Conservation (phyloP, 2,797 vertebrate species). For the Rhinatrema bivittatum region DNA sequence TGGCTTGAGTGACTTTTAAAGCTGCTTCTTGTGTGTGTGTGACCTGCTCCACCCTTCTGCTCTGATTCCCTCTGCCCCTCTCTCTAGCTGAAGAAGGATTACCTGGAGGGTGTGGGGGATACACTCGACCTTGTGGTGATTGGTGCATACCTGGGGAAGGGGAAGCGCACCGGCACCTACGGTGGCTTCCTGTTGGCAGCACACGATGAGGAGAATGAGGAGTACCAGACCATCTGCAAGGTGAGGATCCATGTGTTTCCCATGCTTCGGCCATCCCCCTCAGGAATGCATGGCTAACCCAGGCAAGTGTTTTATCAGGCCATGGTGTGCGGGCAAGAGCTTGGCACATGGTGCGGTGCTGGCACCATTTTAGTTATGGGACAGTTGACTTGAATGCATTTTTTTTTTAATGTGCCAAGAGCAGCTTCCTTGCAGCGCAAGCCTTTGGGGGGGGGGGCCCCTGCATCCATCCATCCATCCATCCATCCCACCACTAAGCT, state of each 20-base stretch:
- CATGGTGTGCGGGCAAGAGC: no score
- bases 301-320: no score
- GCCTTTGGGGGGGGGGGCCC: no score
- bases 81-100: constrained; percentile 82
- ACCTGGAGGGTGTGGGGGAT: constrained; percentile 80
- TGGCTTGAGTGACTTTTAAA: background rate
- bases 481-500: no score
- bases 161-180: constrained; percentile 76
- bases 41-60: background rate
- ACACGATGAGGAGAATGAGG: constrained; percentile 81
- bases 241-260: no score
- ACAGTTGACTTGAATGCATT: background rate
- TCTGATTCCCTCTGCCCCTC: background rate
- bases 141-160: constrained; percentile 80
- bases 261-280: no score
- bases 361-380: no score
- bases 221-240: constrained; percentile 88
- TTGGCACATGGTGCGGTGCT: no score
- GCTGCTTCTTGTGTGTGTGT: background rate
- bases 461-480: no score
- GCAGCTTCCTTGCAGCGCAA: no score
- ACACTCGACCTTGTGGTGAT: constrained; percentile 86
- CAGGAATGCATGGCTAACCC: no score
- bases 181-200: constrained; percentile 82
- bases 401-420: no score